These are phyloP conservation scores for Chroicocephalus ridibundus DNA, from an alignment of 2,113 vertebrate species.

Conservation along the genomic window DNA sequence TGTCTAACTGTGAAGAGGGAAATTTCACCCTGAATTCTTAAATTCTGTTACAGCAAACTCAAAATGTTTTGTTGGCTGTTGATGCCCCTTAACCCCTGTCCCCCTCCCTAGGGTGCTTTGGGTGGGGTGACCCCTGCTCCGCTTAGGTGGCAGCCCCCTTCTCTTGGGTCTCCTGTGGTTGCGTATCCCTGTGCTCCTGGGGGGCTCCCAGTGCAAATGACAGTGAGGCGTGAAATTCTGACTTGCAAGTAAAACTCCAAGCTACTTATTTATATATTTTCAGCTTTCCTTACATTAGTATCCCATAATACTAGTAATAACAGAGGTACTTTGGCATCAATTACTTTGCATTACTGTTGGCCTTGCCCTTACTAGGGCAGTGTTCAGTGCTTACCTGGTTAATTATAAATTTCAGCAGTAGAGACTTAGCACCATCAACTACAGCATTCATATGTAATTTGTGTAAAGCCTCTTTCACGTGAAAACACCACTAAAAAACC, in stretches of 20 bases:
- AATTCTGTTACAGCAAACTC: neutral
- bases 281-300: neutral
- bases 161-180: no score
- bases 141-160: neutral
- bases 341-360: neutral
- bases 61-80: neutral
- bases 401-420: neutral
- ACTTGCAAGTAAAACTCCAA: neutral
- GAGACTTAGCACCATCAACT: neutral
- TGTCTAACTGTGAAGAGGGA: neutral
- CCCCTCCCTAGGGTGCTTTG: neutral
- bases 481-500: neutral
- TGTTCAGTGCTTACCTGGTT: neutral
- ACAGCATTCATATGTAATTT: accelerated
- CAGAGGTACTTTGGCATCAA: neutral
- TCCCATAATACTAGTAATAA: neutral
- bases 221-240: neutral
- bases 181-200: no score
- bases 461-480: neutral
- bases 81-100: neutral
- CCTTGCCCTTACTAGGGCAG: neutral
- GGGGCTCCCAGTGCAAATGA: neutral
- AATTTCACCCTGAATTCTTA: neutral
- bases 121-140: neutral
- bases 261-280: neutral